Conservation (phyloP, 2,888 invertebrate genomes). For the Cataglyphis livida region DNA sequence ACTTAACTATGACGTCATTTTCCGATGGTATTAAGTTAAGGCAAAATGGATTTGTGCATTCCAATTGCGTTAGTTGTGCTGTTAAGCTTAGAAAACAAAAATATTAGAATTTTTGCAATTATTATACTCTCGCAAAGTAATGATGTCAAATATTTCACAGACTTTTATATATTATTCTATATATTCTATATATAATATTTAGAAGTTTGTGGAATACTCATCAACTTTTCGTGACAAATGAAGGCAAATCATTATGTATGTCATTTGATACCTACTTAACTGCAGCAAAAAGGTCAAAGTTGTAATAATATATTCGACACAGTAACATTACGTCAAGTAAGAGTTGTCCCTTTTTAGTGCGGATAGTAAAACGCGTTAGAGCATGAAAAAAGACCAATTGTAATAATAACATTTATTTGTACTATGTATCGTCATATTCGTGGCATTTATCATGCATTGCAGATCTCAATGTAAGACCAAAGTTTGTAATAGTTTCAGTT, state of each 20-base stretch:
- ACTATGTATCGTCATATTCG: constrained; percentile 37
- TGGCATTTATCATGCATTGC: constrained; percentile 64
- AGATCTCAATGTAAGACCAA: constrained; percentile 74
- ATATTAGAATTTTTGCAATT: constrained; percentile 7
- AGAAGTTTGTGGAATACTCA: constrained; percentile 6
- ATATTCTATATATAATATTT: too few relatives aligned
- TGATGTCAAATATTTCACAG: neutral
- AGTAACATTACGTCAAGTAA: constrained; percentile 3
- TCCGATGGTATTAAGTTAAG: constrained; percentile 31
- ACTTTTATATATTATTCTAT: too few relatives aligned
- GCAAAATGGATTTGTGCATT: constrained; percentile 58
- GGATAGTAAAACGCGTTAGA: neutral
- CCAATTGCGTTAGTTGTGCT: constrained; percentile 40
- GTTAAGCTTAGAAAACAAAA: constrained; percentile 38
- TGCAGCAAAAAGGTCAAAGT: neutral
- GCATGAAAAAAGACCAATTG: neutral
- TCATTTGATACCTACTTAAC: constrained; percentile 17
- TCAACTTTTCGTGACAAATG: neutral
- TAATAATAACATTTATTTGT: constrained; percentile 17
- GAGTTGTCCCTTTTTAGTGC: constrained; percentile 9
- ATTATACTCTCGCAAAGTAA: constrained; percentile 23
- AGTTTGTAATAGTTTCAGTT: constrained; percentile 56
- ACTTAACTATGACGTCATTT: neutral
- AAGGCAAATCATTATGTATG: constrained; percentile 21
- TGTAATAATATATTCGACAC: neutral